phyloP scores from a whole-genome alignment of 2,797 vertebrate genomes.

The Tokudaia muenninki region DNA sequence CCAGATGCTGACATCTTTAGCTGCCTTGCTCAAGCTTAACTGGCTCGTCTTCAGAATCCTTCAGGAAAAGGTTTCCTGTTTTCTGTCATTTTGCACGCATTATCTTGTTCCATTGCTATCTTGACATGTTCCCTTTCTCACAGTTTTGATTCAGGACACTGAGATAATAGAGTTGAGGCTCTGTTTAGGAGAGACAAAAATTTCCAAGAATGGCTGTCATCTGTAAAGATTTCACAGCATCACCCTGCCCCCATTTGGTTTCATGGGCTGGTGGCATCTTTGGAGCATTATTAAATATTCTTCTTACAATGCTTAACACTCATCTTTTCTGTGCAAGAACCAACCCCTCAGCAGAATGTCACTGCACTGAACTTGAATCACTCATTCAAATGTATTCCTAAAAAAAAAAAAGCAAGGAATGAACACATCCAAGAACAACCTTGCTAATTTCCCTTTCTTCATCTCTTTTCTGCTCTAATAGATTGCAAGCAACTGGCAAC shows the following conservation, averaged over 20 bases:
- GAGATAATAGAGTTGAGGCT: slow-evolving; percentile 74
- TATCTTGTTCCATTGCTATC: slow-evolving; percentile 83
- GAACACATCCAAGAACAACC: not conserved
- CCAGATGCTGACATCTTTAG: not conserved
- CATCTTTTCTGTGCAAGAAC: not conserved
- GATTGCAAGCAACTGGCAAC: not conserved
- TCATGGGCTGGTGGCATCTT: not conserved
- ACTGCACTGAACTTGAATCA: not conserved
- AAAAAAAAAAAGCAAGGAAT: not conserved
- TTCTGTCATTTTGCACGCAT: slow-evolving; percentile 81
- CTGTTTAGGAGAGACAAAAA: slow-evolving; percentile 62
- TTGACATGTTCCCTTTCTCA: slow-evolving; percentile 78
- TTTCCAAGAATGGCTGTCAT: slow-evolving; percentile 34
- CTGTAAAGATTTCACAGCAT: not conserved
- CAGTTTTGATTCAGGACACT: slow-evolving; percentile 66
- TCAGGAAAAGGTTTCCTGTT: slow-evolving; percentile 67
- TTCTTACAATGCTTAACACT: not conserved
- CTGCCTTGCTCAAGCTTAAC: not conserved
- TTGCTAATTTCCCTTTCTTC: not conserved
- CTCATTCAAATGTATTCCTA: not conserved
- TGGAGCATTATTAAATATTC: not conserved
- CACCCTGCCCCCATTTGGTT: not conserved
- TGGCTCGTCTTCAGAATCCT: not conserved
- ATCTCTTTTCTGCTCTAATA: not conserved
- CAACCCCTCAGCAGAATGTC: not conserved